Base-by-base conservation (phyloP, 2,797 vertebrate genomes). In the Lycodopsis pacificus region DNA sequence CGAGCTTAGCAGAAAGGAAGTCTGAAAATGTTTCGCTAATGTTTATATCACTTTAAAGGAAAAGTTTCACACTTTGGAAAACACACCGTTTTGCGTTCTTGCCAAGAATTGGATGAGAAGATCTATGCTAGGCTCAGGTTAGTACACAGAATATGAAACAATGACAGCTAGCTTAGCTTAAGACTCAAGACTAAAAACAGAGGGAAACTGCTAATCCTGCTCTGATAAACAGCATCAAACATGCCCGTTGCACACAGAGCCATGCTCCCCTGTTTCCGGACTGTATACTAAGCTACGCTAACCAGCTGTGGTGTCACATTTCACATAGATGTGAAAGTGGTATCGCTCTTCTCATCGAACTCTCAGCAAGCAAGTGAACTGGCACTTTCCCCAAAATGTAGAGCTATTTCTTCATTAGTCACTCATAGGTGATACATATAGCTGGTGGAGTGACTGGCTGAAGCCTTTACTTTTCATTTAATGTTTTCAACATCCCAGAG, bases 401-500 rank as follows among this genome's bases (percentile, higher is more conserved):
- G 8, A 53, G 30, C 17, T 49, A 20, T 59, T 59, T 32, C 19
- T 48, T 63, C 4, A 49, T 49, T 19, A 22, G 19, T 22, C 58
- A 46, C 53, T 40, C 22, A 53, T 54, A 34, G 34, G 51, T 66
- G 51, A 68, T 63, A 58, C 49, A 46, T 27, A 30, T 66, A 7
- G 5, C 10, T 3, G 1, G 3, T 51, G 40, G 19, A 58, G 14
- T 48, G 56, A 73, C 7, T 22, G 51, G 51, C 32, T 57, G 32
- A 54, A 56, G 54, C 25, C 27, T 75, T 53, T 34, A n/a, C 40
- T 73, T 14, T 46, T 19, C 15, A 51, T 44, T 71, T 59, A n/a
- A 65, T 54, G 34, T 80, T 71, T 83, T 46, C 14, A 38, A 22
- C 32, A 67, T 58, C 76, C 79, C 67, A 67, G 56, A 56, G 49